Base-by-base conservation (phyloP, 1,140 invertebrate genomes). In the Lysiphlebus fabarum region DNA sequence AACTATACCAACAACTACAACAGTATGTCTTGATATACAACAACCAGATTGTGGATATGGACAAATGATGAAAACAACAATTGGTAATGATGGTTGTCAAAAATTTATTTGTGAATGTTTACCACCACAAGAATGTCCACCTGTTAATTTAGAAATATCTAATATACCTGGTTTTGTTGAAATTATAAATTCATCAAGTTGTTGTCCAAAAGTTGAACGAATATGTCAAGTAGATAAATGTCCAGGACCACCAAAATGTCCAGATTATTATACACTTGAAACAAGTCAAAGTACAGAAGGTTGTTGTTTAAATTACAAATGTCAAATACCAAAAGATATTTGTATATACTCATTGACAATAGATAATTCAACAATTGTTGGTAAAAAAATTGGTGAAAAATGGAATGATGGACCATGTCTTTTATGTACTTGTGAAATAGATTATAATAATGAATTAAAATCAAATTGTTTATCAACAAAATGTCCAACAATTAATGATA, bases 21-120 rank as follows among this genome's bases (percentile, higher is more conserved):
- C 74, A 17, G 75, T 76, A 1, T 91, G 89, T 65, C 76, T 83
- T 26, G 81, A 86, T 33, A 80, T 84, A 0, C 78, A 85, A 60
- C 83, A 86, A 69, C 83, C 87, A n/a, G 72, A 81, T 11, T 91
- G 89, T 65, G 87, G 86, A 3, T 84, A 80, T 58, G 88, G 85
- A 2, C 89, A 91, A 70, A 77, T 81, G 1, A 79, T 86, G 57
- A 90, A 90, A 69, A 70, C 84, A 37, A 84, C 85, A 50, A 84
- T 73, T 1, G 82, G 77, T 50, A 38, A 79, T 4, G 80, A 84
- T 65, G 84, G 84, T 42, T 90, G 87, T 70, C 81, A 83, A 33
- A 82, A 87, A 65, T 88, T 85, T 63, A 82, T 89, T 61, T 91
- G 89, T 66, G 83, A 87, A 76, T 91, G 89, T 64, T 82, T 86